Evolutionary conservation across 2,113 vertebrate species (phyloP).

Genomic region (Gobiocypris rarus): DNA sequence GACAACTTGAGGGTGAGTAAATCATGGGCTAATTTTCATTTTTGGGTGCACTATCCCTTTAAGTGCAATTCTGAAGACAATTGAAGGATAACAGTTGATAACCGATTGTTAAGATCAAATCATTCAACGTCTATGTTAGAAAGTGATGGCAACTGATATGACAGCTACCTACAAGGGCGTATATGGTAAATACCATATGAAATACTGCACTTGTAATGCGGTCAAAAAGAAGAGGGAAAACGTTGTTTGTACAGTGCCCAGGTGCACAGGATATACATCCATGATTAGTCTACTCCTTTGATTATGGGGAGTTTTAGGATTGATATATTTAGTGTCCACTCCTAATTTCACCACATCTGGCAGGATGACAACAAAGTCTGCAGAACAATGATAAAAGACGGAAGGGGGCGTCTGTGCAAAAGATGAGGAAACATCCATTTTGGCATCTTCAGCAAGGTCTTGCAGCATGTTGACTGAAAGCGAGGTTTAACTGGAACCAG

Average conservation of each 20-base stretch:
- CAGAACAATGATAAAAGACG: slow-evolving; percentile 16
- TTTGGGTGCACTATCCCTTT: too few relatives aligned
- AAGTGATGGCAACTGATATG: background rate
- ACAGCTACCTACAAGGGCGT: too few relatives aligned
- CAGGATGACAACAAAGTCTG: slow-evolving; percentile 24
- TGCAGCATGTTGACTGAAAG: slow-evolving; percentile 11
- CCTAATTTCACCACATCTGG: slow-evolving; percentile 7
- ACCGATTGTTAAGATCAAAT: background rate
- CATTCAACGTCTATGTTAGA: background rate
- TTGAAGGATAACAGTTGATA: background rate
- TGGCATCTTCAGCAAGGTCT: background rate
- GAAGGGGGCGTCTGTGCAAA: background rate
- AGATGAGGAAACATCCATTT: slow-evolving; percentile 17
- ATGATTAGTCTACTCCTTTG: background rate
- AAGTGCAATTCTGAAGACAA: background rate
- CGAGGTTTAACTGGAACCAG: background rate
- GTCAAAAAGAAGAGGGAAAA: background rate
- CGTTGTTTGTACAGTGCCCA: background rate
- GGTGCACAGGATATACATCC: slow-evolving; percentile 18
- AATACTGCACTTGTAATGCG: background rate
- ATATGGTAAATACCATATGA: background rate
- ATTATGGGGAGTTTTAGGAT: background rate
- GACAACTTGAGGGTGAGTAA: too few relatives aligned
- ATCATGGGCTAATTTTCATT: too few relatives aligned
- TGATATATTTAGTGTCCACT: slow-evolving; percentile 46